Percentiles rank a stretch among this genome's conserved stretches.
phyloP scores from a whole-genome alignment of 2,888 invertebrate species.

The Lamellibrachia columna region DNA sequence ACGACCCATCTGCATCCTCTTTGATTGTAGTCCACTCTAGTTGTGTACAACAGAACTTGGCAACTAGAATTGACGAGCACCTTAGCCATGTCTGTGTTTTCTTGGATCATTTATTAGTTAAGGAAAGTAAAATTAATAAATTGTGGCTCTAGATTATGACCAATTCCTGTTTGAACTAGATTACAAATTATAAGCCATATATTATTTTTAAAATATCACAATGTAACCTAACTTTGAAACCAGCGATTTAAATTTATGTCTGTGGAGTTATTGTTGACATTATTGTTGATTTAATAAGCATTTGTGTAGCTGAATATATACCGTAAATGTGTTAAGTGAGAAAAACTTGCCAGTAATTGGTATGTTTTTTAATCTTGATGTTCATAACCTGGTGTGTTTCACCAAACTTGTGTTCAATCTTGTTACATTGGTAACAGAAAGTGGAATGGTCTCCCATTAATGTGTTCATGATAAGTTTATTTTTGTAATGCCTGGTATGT shows the following conservation, averaged over 20 bases:
- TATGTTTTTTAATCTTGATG: not conserved
- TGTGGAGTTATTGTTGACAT: not conserved
- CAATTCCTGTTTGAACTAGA: not conserved
- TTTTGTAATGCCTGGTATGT: too few relatives aligned
- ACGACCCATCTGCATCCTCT: too few relatives aligned
- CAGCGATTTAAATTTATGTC: not conserved
- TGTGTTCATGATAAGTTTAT: too few relatives aligned
- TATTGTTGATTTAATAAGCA: constrained; percentile 6
- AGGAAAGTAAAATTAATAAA: not conserved
- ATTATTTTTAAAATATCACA: too few relatives aligned
- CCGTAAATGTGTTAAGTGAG: not conserved
- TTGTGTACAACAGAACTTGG: not conserved
- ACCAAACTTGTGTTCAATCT: too few relatives aligned
- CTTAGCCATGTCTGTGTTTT: not conserved
- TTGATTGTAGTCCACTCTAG: not conserved
- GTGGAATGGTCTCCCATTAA: too few relatives aligned
- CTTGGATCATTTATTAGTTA: not conserved
- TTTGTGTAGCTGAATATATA: not conserved
- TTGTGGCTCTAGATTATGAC: not conserved
- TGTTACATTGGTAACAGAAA: too few relatives aligned
- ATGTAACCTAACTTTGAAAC: not conserved
- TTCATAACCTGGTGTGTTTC: too few relatives aligned
- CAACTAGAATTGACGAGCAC: not conserved
- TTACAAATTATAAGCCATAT: not conserved
- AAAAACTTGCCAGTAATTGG: not conserved